A percentile compares a stretch with the other conserved stretches of the same genome.
Evolutionary conservation across 2,113 vertebrate species (phyloP).

Genomic region (Ginglymostoma cirratum): DNA sequence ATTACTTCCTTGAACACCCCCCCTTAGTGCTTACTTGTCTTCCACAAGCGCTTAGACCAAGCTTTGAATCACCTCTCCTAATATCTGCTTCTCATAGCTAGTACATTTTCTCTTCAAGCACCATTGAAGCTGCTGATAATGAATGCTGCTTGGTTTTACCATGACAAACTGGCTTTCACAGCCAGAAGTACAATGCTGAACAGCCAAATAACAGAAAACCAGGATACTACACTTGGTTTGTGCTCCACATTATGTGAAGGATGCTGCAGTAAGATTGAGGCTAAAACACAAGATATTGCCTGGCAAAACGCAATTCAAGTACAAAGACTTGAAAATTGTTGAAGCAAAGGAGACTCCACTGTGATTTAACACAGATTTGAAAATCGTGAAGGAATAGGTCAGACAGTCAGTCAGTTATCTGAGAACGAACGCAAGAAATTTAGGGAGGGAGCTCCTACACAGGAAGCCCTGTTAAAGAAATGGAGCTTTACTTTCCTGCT

Average conservation of each 20-base stretch:
- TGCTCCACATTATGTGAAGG: background rate
- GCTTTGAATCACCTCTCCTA: background rate
- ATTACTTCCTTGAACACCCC: background rate
- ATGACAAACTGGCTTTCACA: background rate
- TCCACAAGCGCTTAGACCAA: background rate
- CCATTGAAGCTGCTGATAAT: background rate
- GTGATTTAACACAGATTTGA: background rate
- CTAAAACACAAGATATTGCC: background rate
- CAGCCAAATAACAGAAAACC: too few species aligned
- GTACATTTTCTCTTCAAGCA: background rate
- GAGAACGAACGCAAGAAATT: background rate
- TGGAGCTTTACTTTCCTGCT: background rate
- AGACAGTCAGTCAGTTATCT: too few species aligned
- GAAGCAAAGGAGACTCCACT: background rate
- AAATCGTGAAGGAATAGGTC: background rate
- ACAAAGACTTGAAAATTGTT: background rate
- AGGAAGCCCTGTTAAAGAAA: too few species aligned
- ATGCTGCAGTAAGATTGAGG: background rate
- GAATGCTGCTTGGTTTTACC: background rate
- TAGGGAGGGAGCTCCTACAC: too few species aligned
- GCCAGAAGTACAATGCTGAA: background rate
- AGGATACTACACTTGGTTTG: too few species aligned
- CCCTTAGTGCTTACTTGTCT: too few species aligned
- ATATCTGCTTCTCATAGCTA: background rate
- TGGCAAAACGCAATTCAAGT: background rate